Evolutionary conservation across 2,888 invertebrate species (phyloP), one percentile per base, ranked within the genome.

Genomic region (Aleiodes testaceus): DNA sequence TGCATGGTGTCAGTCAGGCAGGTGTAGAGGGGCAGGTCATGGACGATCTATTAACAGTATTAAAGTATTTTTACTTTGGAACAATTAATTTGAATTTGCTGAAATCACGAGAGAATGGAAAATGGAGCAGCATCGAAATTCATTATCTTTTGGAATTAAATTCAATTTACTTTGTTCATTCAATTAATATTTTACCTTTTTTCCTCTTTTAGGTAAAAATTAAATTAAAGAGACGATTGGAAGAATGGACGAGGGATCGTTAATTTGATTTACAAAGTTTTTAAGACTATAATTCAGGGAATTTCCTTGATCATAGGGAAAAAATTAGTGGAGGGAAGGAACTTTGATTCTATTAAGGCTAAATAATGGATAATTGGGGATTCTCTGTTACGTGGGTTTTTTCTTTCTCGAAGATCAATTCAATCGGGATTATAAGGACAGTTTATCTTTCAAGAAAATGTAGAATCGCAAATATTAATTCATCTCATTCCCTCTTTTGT

Each of bases 91-190:
- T 53, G 5, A 20, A 53, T 53, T 53, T 53, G 5, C 1, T 26
- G 6, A n/a, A 63, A 22, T 44, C 42, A 6, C n/a, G 45, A 16
- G 44, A 47, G 36, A 44, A 36, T 36, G 36, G 36, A 61, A 30
- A 12, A 9, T 12, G 44, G 18, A 36, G 30, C n/a, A 11, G 45
- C 12, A 47, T 47, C 42, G 44, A 63, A 22, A 22, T 63, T 20
- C 63, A 45, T 63, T 44, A 42, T 45, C 63, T 12, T 12, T n/a
- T 42, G 36, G 44, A n/a, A 63, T 63, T 47, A 36, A 63, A 45
- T 45, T 63, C 20, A 45, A 63, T 63, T 47, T 18, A 11, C 45
- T 14, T 11, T 22, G 53, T 53, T 45, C 18, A 53, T 53, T 22
- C 26, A 53, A 26, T 26, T 22, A 14, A 14, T 11, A 20, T 22